Evolutionary conservation across 1,140 invertebrate genomes (phyloP).

Genomic region (Teleogryllus occipitalis): DNA sequence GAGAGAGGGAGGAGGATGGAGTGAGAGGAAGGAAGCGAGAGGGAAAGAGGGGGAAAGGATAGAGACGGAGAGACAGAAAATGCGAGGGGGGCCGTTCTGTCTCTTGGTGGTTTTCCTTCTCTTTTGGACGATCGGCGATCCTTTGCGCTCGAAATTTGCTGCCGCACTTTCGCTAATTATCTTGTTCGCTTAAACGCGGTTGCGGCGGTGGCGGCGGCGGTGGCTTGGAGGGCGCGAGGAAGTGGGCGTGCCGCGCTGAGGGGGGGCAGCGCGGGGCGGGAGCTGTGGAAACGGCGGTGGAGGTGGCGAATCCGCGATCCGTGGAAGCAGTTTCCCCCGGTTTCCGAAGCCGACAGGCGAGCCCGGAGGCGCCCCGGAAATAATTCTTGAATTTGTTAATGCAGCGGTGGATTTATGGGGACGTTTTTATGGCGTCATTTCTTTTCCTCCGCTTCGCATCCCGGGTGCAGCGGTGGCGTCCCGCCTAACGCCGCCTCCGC

Average conservation of each 20-base stretch:
- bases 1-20: not conserved
- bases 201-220: not conserved
- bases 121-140: not conserved
- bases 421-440: not conserved
- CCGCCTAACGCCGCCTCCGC: no score
- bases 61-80: not conserved
- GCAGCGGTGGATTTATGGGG: not conserved
- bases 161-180: not conserved
- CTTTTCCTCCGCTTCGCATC: not conserved
- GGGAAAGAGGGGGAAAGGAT: not conserved
- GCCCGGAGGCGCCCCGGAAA: not conserved
- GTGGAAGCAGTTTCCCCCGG: no score
- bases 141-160: not conserved
- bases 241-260: no score
- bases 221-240: no score
- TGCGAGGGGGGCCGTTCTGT: not conserved
- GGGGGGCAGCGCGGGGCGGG: no score
- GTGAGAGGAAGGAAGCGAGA: not conserved
- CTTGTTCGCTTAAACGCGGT: not conserved
- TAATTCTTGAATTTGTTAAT: conserved; percentile 2
- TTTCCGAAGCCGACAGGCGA: no score
- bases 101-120: not conserved
- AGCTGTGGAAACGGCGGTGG: no score
- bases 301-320: no score
- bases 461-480: no score